phyloP scores from a whole-genome alignment of 2,113 vertebrate species.

The Pangasianodon hypophthalmus region DNA sequence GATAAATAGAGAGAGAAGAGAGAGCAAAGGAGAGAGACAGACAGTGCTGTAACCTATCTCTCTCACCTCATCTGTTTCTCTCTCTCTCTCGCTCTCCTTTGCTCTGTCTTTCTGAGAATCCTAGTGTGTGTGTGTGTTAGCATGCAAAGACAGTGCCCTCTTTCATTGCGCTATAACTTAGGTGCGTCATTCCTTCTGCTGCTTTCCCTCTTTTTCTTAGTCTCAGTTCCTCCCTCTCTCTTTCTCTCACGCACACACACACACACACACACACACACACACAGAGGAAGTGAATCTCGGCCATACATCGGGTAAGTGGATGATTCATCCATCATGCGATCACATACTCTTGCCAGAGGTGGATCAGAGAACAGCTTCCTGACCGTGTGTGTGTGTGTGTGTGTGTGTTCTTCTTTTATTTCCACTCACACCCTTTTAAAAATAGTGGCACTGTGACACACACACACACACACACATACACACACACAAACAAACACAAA shows the following conservation, averaged over 20 bases:
- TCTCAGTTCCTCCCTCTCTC: slow-evolving; percentile 27
- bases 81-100: slow-evolving; percentile 15
- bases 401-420: neutral
- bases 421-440: slow-evolving; percentile 13
- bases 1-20: neutral
- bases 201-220: slow-evolving; percentile 25
- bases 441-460: slow-evolving; percentile 10
- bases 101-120: slow-evolving; percentile 15
- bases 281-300: slow-evolving; percentile 47
- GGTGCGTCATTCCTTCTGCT: slow-evolving; percentile 60
- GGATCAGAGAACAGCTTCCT: slow-evolving; percentile 12
- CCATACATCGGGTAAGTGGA: slow-evolving; percentile 57
- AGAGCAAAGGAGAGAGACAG: neutral
- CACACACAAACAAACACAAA: slow-evolving; percentile 22
- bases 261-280: slow-evolving; percentile 51
- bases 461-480: slow-evolving; percentile 31
- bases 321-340: slow-evolving; percentile 64
- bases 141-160: slow-evolving; percentile 63
- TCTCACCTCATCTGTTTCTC: neutral
- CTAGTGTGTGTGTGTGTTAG: slow-evolving; percentile 29
- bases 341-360: slow-evolving; percentile 42
- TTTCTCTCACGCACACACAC: slow-evolving; percentile 41
- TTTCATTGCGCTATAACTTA: slow-evolving; percentile 63
- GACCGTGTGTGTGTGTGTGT: slow-evolving; percentile 9
- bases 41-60: neutral